These are phyloP conservation scores for Bombus huntii DNA, from an alignment of 1,140 invertebrate genomes.

Conservation along the genomic window DNA sequence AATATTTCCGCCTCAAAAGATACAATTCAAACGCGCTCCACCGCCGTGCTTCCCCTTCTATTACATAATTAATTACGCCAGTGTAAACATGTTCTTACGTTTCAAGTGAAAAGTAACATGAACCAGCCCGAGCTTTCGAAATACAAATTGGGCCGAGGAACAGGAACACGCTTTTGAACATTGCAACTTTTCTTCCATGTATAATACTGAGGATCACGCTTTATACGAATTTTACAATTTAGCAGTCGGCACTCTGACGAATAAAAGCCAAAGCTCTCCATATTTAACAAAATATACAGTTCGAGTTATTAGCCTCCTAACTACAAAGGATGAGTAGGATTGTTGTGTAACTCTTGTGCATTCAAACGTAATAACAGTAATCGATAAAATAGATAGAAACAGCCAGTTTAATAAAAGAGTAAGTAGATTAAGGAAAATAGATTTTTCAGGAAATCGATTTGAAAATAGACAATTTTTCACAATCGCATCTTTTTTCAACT, in stretches of 20 bases:
- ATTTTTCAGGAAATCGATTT: no score
- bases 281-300: background rate
- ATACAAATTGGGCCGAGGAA: background rate
- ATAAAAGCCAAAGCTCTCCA: background rate
- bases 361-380: no score
- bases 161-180: background rate
- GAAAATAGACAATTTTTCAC: no score
- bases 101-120: constrained; percentile 10
- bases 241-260: background rate
- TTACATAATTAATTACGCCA: constrained; percentile 19
- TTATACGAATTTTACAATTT: background rate
- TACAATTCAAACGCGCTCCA: constrained; percentile 2
- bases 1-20: constrained; percentile 22
- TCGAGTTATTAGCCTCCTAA: background rate
- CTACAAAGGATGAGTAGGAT: no score
- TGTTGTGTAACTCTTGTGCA: no score
- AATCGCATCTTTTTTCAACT: no score
- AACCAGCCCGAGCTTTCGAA: constrained; percentile 1
- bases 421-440: no score
- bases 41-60: background rate
- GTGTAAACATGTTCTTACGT: constrained; percentile 23
- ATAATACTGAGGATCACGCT: background rate
- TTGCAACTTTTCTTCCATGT: background rate
- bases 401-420: no score
- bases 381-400: no score